Evolutionary conservation across 2,888 invertebrate species (phyloP).

Genomic region (Frankliniella intonsa): DNA sequence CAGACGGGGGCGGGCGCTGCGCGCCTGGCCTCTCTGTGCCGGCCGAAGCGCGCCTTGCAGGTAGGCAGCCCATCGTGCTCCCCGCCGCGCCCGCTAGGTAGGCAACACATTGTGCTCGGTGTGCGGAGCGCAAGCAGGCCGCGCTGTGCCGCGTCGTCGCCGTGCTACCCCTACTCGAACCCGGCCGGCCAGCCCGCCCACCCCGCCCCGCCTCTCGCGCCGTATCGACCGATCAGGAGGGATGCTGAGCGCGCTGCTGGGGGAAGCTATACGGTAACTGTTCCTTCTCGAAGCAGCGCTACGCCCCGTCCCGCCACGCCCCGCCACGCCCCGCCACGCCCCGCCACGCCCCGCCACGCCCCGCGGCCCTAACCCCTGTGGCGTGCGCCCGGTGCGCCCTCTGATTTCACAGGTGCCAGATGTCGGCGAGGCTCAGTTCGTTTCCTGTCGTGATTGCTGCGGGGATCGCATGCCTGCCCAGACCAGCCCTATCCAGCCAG

Average conservation of each 20-base stretch:
- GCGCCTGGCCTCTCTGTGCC: no score
- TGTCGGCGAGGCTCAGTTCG: no score
- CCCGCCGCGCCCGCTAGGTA: neutral
- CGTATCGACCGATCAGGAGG: neutral
- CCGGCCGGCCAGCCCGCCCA: neutral
- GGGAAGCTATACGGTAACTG: no score
- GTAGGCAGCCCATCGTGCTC: no score
- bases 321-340: neutral
- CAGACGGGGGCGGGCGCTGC: no score
- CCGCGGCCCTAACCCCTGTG: neutral
- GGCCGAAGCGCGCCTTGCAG: no score
- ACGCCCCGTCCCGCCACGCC: neutral
- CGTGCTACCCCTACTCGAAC: neutral
- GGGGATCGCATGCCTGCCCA: no score
- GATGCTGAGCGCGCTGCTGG: neutral
- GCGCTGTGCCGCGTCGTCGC: no score
- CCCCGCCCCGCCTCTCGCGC: neutral
- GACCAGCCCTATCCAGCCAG: no score
- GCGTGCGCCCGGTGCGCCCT: no score
- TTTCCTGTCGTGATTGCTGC: no score
- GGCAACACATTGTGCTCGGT: neutral
- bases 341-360: neutral
- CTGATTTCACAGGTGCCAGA: no score
- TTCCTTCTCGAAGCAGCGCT: neutral
- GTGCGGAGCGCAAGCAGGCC: neutral